phyloP scores from a whole-genome alignment of 2,797 vertebrate genomes.

The Hydrophis major region DNA sequence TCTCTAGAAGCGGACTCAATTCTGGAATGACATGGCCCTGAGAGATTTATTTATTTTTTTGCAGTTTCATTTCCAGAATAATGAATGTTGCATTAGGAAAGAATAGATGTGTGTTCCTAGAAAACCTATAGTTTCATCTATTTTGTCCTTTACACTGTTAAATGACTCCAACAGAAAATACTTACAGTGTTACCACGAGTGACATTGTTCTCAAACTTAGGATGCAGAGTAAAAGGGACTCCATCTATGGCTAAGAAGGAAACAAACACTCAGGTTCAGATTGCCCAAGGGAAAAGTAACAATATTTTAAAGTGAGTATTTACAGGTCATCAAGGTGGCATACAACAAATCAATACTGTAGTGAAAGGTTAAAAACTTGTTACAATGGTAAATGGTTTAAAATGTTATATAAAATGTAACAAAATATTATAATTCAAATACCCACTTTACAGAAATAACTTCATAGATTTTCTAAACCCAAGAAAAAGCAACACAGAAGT shows the following conservation, averaged over 20 bases:
- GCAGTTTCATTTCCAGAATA: background rate
- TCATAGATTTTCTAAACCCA: background rate
- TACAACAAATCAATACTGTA: background rate
- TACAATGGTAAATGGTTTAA: background rate
- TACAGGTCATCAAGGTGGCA: background rate
- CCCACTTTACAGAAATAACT: background rate
- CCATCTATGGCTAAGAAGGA: constrained; percentile 70
- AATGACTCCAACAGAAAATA: background rate
- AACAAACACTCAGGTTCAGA: background rate
- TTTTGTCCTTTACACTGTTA: background rate
- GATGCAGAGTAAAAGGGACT: constrained; percentile 72
- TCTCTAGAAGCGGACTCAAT: background rate
- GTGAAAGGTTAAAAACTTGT: background rate
- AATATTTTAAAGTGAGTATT: background rate
- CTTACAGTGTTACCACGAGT: constrained; percentile 57
- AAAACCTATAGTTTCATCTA: background rate
- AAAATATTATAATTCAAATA: background rate
- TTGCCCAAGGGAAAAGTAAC: background rate
- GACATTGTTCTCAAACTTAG: constrained; percentile 62
- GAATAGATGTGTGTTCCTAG: background rate
- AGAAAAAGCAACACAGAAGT: background rate
- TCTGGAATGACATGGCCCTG: background rate
- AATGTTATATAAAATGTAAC: background rate
- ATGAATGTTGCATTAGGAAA: background rate
- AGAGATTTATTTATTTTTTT: background rate